Evolutionary conservation across 2,113 vertebrate genomes (phyloP).

Genomic region (Elephantulus edwardii): DNA sequence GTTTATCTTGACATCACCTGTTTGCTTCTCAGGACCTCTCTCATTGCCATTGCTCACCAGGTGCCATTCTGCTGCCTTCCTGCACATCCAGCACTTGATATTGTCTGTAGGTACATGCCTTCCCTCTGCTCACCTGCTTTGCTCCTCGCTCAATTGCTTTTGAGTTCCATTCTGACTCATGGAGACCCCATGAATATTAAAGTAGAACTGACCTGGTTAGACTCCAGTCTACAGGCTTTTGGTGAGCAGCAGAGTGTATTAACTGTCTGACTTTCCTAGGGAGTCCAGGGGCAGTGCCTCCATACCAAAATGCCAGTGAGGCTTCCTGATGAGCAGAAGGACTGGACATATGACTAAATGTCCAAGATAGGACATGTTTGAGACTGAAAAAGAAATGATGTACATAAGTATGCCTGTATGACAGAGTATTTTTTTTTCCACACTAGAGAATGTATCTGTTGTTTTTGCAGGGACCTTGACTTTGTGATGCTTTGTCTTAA

Average conservation of each 20-base stretch:
- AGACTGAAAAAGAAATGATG: not conserved
- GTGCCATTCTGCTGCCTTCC: not conserved
- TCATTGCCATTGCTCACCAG: not conserved
- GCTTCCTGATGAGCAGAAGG: not conserved
- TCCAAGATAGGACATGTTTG: not conserved
- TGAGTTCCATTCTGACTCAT: not conserved
- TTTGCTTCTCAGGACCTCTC: not conserved
- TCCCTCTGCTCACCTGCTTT: not conserved
- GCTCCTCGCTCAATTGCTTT: too few relatives aligned
- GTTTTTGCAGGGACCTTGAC: not conserved
- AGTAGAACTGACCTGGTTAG: not conserved
- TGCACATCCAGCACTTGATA: not conserved
- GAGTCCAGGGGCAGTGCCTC: not conserved
- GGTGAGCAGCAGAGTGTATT: not conserved
- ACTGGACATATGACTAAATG: not conserved
- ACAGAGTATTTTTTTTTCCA: constrained; percentile 5
- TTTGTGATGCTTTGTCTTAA: constrained; percentile 15
- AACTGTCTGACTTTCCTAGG: not conserved
- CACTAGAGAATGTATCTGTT: not conserved
- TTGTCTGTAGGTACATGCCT: not conserved
- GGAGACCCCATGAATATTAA: not conserved
- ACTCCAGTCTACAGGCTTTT: not conserved
- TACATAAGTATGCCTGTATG: not conserved
- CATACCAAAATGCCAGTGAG: not conserved
- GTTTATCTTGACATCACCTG: not conserved